phyloP scores from a whole-genome alignment of 1,140 invertebrate species.

The Trypoxylus dichotomus region DNA sequence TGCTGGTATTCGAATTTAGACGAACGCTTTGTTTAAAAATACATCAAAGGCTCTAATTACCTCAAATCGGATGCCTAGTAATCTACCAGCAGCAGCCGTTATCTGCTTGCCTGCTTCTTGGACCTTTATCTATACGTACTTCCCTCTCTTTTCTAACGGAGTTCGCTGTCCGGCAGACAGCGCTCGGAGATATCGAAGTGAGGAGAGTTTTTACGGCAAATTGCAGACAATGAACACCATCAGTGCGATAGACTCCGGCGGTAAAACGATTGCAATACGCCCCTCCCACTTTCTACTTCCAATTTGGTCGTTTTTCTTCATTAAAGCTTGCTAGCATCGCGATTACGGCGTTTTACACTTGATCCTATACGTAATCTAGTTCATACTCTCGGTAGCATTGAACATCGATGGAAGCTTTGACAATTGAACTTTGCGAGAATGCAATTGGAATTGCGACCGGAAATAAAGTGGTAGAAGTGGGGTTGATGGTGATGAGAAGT shows the following conservation, averaged over 20 bases:
- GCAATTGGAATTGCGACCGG: neutral
- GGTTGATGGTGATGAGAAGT: neutral
- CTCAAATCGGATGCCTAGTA: neutral
- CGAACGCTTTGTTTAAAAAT: too few species aligned
- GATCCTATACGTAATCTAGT: neutral
- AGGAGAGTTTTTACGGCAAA: neutral
- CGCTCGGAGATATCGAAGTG: neutral
- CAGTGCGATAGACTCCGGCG: neutral
- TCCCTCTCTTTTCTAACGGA: neutral
- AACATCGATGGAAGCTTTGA: neutral
- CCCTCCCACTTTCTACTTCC: neutral
- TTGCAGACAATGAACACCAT: constrained; percentile 6
- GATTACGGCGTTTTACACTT: neutral
- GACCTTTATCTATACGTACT: neutral
- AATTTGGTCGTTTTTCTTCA: neutral
- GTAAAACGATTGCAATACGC: neutral
- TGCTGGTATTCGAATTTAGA: too few species aligned
- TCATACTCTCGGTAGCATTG: neutral
- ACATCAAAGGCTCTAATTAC: too few species aligned
- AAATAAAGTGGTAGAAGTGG: neutral
- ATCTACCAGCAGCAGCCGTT: neutral
- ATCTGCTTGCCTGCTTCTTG: neutral
- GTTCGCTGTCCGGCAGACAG: neutral
- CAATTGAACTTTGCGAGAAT: constrained; percentile 2
- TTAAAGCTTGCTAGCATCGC: neutral